Evolutionary conservation across 2,113 vertebrate species (phyloP).

Genomic region (Myiopsitta monachus): DNA sequence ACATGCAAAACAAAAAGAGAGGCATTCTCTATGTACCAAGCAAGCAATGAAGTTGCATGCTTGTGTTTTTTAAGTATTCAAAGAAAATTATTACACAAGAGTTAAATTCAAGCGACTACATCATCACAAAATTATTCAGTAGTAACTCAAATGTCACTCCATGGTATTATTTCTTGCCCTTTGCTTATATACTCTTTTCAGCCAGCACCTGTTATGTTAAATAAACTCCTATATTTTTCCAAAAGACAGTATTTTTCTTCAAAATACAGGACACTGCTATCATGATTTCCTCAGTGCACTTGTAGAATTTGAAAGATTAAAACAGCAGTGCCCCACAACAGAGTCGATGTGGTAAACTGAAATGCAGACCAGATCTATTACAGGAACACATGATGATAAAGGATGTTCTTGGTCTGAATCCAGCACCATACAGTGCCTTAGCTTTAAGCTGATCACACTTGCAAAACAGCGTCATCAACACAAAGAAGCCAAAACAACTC

Average conservation of each 20-base stretch:
- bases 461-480: not conserved
- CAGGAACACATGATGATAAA: not conserved
- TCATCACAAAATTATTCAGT: not conserved
- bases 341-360: not conserved
- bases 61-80: not conserved
- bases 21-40: not conserved
- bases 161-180: not conserved
- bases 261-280: not conserved
- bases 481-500: not conserved
- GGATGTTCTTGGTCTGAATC: not conserved
- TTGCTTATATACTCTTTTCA: not conserved
- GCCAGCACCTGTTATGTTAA: not conserved
- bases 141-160: not conserved
- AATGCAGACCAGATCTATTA: not conserved
- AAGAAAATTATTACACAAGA: not conserved
- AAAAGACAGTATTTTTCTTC: not conserved
- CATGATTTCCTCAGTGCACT: not conserved
- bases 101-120: not conserved
- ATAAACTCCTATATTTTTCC: not conserved
- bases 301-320: not conserved
- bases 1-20: not conserved
- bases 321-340: not conserved
- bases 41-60: not conserved
- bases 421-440: not conserved
- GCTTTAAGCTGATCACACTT: not conserved